Base-by-base conservation (phyloP, 2,888 invertebrate genomes). In the Abrostola tripartita region DNA sequence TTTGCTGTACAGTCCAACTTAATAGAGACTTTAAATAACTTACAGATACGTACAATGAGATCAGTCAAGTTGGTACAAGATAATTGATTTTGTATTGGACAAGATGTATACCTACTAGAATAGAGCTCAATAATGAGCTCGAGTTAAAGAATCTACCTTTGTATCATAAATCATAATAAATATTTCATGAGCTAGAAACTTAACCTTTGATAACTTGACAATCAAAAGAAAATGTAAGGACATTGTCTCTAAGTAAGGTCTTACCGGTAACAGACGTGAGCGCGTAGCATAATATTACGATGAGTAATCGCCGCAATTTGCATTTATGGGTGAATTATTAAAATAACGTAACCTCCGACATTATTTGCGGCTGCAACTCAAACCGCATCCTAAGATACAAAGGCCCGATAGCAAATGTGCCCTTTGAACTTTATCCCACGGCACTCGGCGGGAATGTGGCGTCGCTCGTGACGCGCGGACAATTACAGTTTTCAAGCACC, bases 351-450 rank as follows among this genome's bases (percentile, higher is more conserved):
- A 82, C 79, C 79, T 78, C 65, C 76, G 77, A 78, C 79, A 76
- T 78, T 80, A 82, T 76, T 71, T 79, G 82, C 69, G 81, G 78
- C 79, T 77, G 65, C 77, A 76, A 74, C 82, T 80, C 74, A 77
- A 82, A 76, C 81, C 76, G 73, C 78, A 77, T 82, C 81, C 80
- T 78, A 59, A 84, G 86, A 87, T 85, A 80, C 81, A 82, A 85
- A 86, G 81, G 76, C 79, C 69, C 76, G 86, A 90, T 90, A 86
- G 82, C 78, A 78, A 81, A 71, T 82, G 37, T 78, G 86, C 86
- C 88, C 90, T 90, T 86, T 90, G 89, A 89, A 87, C 90, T 88
- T 85, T 86, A 85, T 88, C 85, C 87, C 86, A 87, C 85, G 86
- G 76, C 83, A 67, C 56, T 71, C 64, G 65, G 77, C 74, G 81